Base-by-base conservation (phyloP, 2,113 vertebrate genomes). In the Solea solea region DNA sequence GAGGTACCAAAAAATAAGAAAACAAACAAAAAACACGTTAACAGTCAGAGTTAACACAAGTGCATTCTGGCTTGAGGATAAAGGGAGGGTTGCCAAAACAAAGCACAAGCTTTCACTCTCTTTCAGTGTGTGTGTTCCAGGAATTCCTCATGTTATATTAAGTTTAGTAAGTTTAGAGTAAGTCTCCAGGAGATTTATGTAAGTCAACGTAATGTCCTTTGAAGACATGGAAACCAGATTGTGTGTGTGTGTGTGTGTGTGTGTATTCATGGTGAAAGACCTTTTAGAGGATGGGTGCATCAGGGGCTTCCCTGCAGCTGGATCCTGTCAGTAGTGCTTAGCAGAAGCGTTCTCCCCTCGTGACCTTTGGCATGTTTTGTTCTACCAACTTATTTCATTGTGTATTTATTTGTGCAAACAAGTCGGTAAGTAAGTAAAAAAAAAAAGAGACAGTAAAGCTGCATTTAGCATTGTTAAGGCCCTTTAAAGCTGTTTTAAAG, bases 221-320 rank as follows among this genome's bases (percentile, higher is more conserved):
- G 34, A 34, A 34, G 34, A 4, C 34, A 34, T 34, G 34, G 34
- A 34, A 34, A 6, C 34, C 34, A 34, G 34, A 34, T 6, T 34
- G 34, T 34, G 34, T 34, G 34, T 34, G 34, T 34, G 34, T 34
- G 34, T 34, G 34, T 34, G 34, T 34, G 34, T 34, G 34, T 34
- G 34, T 34, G 3, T 6, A 34, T 34, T 76, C 5, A 21, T 74
- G 57, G 64, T 72, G 54, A 73, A 77, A 80, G 76, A 80, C 71
- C 68, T 86, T 21, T 80, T 69, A 81, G 85, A 92, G 86, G 86
- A 91, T 83, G 73, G 48, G 76, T 81, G 68, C 81, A 88, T 83
- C 15, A 28, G 63, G 81, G 84, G 72, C 86, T 88, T 92, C 77
- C 81, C 74, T 90, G 83, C 93, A 94, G 92, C 91, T 94, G 92